These are phyloP conservation scores for Atherinomorus stipes DNA, from an alignment of 2,113 vertebrate species.

Conservation along the genomic window DNA sequence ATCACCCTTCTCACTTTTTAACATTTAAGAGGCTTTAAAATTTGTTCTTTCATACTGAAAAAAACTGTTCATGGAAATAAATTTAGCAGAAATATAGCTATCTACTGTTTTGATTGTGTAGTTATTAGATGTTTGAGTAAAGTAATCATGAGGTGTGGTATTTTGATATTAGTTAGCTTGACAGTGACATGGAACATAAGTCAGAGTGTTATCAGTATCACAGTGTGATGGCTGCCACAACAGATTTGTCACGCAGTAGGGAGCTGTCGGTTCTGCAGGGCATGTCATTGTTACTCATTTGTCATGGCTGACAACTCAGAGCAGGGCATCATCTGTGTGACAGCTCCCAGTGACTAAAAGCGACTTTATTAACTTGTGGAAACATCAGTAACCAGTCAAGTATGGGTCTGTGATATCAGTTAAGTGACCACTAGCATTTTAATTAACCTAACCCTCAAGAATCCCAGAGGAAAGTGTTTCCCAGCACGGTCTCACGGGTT, in stretches of 20 bases:
- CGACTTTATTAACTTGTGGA: constrained; percentile 25
- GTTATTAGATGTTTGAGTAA: background rate
- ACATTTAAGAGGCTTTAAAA: background rate
- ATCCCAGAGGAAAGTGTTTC: no score
- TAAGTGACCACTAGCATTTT: background rate
- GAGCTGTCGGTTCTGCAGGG: constrained; percentile 58
- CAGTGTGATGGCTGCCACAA: constrained; percentile 54
- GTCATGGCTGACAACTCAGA: constrained; percentile 70
- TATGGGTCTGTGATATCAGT: background rate
- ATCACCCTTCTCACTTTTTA: no score
- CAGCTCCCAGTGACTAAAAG: constrained; percentile 19
- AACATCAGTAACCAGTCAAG: constrained; percentile 20
- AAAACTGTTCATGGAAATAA: background rate
- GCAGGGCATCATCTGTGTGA: constrained; percentile 34
- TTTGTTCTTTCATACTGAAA: background rate
- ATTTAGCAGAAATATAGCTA: background rate
- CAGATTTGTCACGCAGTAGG: constrained; percentile 62
- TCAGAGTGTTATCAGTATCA: constrained; percentile 62
- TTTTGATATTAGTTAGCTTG: constrained; percentile 27
- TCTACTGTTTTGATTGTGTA: background rate
- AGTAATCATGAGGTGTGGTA: constrained; percentile 48
- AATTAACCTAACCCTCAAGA: background rate
- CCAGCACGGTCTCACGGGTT: no score
- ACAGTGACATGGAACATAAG: constrained; percentile 65
- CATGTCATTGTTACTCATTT: constrained; percentile 57